Evolutionary conservation across 2,797 vertebrate species (phyloP), one percentile per base, ranked within the genome.

Genomic region (Toxotes lorentzi): DNA sequence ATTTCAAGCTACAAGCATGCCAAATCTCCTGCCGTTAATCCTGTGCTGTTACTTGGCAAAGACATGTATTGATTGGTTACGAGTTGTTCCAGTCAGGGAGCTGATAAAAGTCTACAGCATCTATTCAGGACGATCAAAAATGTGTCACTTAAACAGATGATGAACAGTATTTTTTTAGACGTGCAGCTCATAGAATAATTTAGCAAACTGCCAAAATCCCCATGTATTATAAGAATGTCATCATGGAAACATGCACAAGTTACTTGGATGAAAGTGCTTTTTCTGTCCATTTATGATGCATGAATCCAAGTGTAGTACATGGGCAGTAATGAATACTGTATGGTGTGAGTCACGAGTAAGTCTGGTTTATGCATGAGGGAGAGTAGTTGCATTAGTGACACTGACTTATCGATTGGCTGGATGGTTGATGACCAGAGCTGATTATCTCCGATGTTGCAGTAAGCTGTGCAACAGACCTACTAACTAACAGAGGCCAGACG

Each of bases 251-350:
- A 32, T 73, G 59, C 32, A 59, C 24, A 21, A 43, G 27, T 48
- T 57, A 19, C 48, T 70, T 27, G 34, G 51, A 45, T 38, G 32
- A 57, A 69, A 82, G 32, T n/a, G 19, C 5, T 62, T 76, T 86
- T 70, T 78, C 47, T 79, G 32, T 74, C 43, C 68, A 78, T 86
- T 82, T 34, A 87, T 74, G 73, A 83, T 77, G 81, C 76, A 81
- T 79, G 71, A 79, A 82, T 70, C 56, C 1, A 2, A 64, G 73
- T 35, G 59, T 40, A 45, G 16, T 53, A 70, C 71, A 77, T 16
- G 21, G 40, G 32, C 51, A 43, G 43, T 58, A 35, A 90, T 87
- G 47, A 88, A 83, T 81, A 82, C 34, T 89, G 71, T 68, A 83
- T 81, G 73, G 30, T 4, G 2, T 41, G 75, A 79, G 17, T 79